Base-by-base conservation (phyloP, 2,797 vertebrate genomes). In the Phrynocephalus vlangalii region DNA sequence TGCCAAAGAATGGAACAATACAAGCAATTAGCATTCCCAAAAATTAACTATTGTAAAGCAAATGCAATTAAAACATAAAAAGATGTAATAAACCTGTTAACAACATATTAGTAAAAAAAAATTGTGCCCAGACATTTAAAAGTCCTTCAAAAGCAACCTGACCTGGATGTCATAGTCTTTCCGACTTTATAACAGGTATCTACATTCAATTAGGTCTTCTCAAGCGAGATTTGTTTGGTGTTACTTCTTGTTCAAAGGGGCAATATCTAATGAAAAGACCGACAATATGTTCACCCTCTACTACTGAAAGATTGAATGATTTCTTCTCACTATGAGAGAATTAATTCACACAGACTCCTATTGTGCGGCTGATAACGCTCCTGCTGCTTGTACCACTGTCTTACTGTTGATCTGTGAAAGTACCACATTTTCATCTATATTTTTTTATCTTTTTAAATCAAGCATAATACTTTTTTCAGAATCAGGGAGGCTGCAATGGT, bases 401-500 rank as follows among this genome's bases (percentile, higher is more conserved):
- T 91, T 93, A 72, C n/a, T 79, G 68, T n/a, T 81, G 67, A 91
- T 82, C 0, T 88, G 9, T 90, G 50, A 78, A 52, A 90, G 92
- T 91, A 85, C 91, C 82, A 72, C 85, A 92, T 91, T 92, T 94
- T 90, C 92, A 92, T 92, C 82, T 44, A 44, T 44, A 3, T 44
- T 44, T 90, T 86, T 56, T 83, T 76, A 91, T 56, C 66, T 79
- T 90, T 90, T 82, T 92, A 71, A 76, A 92, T 89, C 89, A 88
- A 91, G 89, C 44, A 90, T 72, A 56, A 38, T 88, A 18, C 50
- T n/a, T 91, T 93, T 50, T 68, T n/a, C 38, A 63, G 1, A 24
- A 16, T 75, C 15, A 24, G 50, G 24, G 16, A 72, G 30, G 30
- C 71, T 73, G 30, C 5, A 73, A 38, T 33, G 6, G 13, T 20